Conservation (phyloP, 2,888 invertebrate genomes). For the Caenorhabditis afra region DNA sequence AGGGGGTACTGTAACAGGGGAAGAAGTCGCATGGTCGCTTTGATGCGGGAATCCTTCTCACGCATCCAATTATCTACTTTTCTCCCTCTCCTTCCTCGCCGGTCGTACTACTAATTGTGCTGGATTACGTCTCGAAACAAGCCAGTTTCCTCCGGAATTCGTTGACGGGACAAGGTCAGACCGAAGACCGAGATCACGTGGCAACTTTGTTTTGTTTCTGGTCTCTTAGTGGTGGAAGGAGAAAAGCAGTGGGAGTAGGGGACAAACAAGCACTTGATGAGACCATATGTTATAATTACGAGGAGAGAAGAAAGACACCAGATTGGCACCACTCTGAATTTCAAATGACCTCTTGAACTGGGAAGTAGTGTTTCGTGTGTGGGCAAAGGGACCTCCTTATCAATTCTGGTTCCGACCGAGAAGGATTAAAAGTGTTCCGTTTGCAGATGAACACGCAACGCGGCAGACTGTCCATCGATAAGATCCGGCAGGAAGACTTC, state of each 20-base stretch:
- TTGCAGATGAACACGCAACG: conserved; percentile 58
- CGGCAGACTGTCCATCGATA: conserved; percentile 54
- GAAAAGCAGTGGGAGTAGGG: conserved; percentile 9
- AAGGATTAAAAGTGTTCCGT: no score
- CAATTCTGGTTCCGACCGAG: no score
- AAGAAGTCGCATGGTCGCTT: not conserved
- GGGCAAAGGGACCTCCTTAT: no score
- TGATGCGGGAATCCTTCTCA: conserved; percentile 13
- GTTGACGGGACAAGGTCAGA: conserved; percentile 39
- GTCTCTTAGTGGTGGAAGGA: not conserved
- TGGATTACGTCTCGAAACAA: conserved; percentile 46
- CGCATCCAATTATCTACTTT: conserved; percentile 52
- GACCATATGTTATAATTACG: conserved; percentile 58
- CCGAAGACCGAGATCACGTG: conserved; percentile 27
- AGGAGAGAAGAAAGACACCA: conserved; percentile 36
- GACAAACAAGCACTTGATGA: conserved; percentile 58
- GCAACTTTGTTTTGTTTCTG: conserved; percentile 21
- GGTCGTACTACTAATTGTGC: conserved; percentile 49
- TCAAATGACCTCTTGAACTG: conserved; percentile 36
- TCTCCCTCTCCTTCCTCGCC: conserved; percentile 10
- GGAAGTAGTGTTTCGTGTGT: conserved; percentile 3
- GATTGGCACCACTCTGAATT: conserved; percentile 49
- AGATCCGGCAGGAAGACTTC: conserved; percentile 55
- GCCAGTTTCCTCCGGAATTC: conserved; percentile 51
- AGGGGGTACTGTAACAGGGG: not conserved